Percentiles rank a stretch among this genome's conserved stretches.
Conservation (phyloP, 1,140 invertebrate genomes). For the Bombus confusus region DNA sequence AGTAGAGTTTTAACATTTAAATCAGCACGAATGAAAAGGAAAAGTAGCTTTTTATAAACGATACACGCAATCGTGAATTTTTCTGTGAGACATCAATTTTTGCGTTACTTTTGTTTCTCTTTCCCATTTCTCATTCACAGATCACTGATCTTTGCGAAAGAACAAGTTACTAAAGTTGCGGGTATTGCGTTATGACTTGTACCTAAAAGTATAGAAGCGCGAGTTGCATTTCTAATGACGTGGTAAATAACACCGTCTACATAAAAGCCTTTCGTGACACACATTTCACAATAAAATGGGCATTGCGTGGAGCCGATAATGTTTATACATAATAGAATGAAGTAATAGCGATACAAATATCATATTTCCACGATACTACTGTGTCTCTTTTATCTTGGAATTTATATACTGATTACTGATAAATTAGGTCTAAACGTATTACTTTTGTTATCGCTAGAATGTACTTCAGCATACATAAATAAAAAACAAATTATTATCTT, state of each 20-base stretch:
- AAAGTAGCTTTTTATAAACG: neutral
- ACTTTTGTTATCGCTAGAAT: neutral
- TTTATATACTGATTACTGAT: neutral
- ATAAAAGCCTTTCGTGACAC: conserved; percentile 5
- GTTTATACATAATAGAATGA: neutral
- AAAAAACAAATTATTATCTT: neutral
- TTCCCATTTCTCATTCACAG: neutral
- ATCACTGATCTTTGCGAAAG: conserved; percentile 36
- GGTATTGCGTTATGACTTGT: conserved; percentile 4
- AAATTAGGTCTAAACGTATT: neutral
- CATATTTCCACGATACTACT: neutral
- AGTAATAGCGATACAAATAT: neutral
- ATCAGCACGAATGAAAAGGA: neutral
- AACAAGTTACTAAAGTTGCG: conserved; percentile 26
- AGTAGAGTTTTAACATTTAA: neutral
- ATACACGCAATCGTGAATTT: no score
- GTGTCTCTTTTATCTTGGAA: neutral
- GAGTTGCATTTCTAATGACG: conserved; percentile 42
- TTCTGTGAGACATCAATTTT: no score
- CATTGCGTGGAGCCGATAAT: neutral
- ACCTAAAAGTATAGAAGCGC: conserved; percentile 35
- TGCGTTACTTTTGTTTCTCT: neutral
- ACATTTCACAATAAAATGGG: conserved; percentile 32
- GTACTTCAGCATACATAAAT: neutral
- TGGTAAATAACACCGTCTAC: neutral